These are phyloP conservation scores for Dynastes grantii DNA, from an alignment of 2,888 invertebrate species.

Conservation along the genomic window DNA sequence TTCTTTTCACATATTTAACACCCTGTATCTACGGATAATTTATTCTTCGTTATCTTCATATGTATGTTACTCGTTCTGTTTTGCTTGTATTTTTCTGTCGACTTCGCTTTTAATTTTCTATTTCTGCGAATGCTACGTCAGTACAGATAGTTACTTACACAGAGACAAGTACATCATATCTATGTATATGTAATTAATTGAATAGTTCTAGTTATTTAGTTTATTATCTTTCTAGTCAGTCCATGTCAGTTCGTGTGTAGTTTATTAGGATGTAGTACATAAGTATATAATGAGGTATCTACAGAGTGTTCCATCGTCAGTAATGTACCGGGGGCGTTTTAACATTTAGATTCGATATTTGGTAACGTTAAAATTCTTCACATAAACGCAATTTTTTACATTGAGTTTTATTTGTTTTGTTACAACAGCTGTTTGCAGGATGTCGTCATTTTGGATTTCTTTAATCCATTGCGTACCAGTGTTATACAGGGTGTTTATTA, in stretches of 20 bases:
- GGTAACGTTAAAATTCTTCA: too few species aligned
- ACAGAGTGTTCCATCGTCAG: too few species aligned
- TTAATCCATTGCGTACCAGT: too few species aligned
- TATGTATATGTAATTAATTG: conserved; percentile 3
- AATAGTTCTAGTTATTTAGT: conserved; percentile 29
- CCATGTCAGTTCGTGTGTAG: conserved; percentile 26
- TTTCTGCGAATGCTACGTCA: conserved; percentile 14
- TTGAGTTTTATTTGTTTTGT: too few species aligned
- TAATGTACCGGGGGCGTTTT: too few species aligned
- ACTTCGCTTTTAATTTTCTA: neutral
- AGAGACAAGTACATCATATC: conserved; percentile 17
- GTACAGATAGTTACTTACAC: conserved; percentile 15
- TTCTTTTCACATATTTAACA: too few species aligned
- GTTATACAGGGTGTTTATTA: too few species aligned
- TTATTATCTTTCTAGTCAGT: conserved; percentile 23
- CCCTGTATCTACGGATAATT: conserved; percentile 12
- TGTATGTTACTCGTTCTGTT: conserved; percentile 4
- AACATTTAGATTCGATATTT: too few species aligned
- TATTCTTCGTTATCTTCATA: conserved; percentile 36
- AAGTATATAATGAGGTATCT: neutral
- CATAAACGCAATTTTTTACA: too few species aligned
- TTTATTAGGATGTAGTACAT: neutral
- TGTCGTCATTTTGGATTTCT: too few species aligned
- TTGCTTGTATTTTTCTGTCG: neutral
- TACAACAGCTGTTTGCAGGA: too few species aligned